These are phyloP conservation scores for Osmoderma eremita DNA, from an alignment of 2,888 invertebrate genomes.

Conservation along the genomic window DNA sequence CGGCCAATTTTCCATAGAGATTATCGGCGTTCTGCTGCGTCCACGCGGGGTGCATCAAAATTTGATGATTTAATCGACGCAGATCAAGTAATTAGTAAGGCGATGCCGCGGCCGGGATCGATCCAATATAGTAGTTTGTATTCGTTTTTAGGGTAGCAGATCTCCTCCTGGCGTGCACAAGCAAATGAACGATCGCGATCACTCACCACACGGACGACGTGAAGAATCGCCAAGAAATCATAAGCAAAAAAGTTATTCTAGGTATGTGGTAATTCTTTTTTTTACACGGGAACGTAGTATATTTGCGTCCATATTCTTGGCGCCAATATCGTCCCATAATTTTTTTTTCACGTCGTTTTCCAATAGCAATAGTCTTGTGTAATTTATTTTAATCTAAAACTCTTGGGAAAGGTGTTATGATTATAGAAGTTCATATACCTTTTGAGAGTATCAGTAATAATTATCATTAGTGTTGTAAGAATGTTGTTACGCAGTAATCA, in stretches of 20 bases:
- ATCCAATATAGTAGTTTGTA: conserved; percentile 43
- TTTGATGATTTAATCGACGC: conserved; percentile 28
- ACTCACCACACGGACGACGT: conserved; percentile 60
- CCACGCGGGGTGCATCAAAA: conserved; percentile 25
- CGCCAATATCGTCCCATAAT: neutral
- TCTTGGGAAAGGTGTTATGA: too few relatives aligned
- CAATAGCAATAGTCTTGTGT: too few relatives aligned
- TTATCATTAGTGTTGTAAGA: too few relatives aligned
- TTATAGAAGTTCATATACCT: too few relatives aligned
- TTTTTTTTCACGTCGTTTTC: neutral
- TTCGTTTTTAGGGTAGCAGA: conserved; percentile 56
- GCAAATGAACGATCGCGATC: conserved; percentile 56
- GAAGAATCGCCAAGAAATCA: conserved; percentile 62
- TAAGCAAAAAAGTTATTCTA: conserved; percentile 62
- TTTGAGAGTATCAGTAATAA: too few relatives aligned
- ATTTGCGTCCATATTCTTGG: neutral
- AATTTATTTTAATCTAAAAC: too few relatives aligned
- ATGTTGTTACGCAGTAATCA: too few relatives aligned
- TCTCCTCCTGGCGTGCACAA: conserved; percentile 58
- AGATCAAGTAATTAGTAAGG: conserved; percentile 3
- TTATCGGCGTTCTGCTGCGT: conserved; percentile 13
- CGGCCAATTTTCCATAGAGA: conserved; percentile 3
- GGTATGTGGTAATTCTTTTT: conserved; percentile 52
- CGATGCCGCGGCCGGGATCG: conserved; percentile 11
- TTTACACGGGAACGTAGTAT: neutral